phyloP scores from a whole-genome alignment of 2,113 vertebrate genomes.

The Eolophus roseicapilla region DNA sequence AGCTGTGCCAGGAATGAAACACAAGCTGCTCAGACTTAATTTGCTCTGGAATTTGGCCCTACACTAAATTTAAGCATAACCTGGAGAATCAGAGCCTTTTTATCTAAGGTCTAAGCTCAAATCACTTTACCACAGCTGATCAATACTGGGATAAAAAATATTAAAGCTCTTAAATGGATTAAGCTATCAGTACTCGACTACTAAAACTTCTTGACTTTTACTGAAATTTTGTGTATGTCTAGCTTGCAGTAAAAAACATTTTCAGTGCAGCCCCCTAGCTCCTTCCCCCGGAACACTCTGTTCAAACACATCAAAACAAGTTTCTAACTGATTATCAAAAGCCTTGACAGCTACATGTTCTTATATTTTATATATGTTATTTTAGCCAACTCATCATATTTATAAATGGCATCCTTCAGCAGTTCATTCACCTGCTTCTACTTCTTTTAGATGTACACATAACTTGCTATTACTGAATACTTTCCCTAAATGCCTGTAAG shows the following conservation, averaged over 20 bases:
- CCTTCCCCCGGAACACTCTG: neutral
- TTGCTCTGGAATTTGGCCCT: neutral
- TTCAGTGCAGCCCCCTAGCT: fast-evolving
- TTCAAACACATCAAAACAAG: neutral
- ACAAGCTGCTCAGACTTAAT: neutral
- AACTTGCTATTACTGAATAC: neutral
- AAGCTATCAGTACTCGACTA: neutral
- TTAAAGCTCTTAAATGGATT: neutral
- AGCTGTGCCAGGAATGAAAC: neutral
- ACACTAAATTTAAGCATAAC: neutral
- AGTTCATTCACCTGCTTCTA: neutral
- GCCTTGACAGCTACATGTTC: neutral
- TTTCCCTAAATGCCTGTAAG: neutral
- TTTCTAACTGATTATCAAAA: neutral
- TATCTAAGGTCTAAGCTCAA: neutral
- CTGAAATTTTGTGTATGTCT: neutral
- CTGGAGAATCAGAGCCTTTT: neutral
- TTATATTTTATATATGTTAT: neutral
- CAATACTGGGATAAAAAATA: neutral
- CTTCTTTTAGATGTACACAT: neutral
- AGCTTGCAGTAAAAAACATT: neutral
- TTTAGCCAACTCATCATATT: neutral
- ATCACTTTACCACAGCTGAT: neutral
- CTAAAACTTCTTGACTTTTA: neutral
- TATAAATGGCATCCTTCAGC: neutral